phyloP scores from a whole-genome alignment of 2,888 invertebrate species.

The Drosophila falleni region DNA sequence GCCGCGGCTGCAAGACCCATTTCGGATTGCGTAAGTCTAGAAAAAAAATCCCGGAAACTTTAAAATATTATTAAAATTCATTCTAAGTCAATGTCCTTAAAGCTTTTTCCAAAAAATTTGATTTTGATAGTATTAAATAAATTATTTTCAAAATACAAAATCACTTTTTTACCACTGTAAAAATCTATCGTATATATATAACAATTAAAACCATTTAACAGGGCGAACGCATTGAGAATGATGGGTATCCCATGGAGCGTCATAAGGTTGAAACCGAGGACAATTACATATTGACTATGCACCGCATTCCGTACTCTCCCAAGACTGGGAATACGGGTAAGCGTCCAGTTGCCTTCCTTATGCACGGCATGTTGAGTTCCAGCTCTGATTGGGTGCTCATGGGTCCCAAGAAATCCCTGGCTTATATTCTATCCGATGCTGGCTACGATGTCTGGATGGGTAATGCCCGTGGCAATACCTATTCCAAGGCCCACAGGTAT shows the following conservation, averaged over 20 bases:
- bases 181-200: background rate
- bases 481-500: conserved; percentile 86
- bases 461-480: conserved; percentile 91
- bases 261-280: conserved; percentile 91
- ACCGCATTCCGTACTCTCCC: conserved; percentile 89
- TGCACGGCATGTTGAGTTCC: conserved; percentile 79
- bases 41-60: background rate
- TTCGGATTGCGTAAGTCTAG: conserved; percentile 75
- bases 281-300: conserved; percentile 92
- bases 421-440: conserved; percentile 87
- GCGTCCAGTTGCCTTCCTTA: conserved; percentile 75
- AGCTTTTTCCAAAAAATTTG: too few relatives aligned
- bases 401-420: conserved; percentile 73
- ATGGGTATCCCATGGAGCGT: conserved; percentile 89
- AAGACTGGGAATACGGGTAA: conserved; percentile 39
- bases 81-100: too few relatives aligned
- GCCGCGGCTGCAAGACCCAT: conserved; percentile 65
- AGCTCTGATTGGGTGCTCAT: conserved; percentile 77
- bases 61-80: too few relatives aligned
- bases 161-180: too few relatives aligned
- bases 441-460: conserved; percentile 93
- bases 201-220: conserved; percentile 18
- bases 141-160: too few relatives aligned
- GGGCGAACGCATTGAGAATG: conserved; percentile 74
- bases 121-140: too few relatives aligned